Evolutionary conservation across 2,888 invertebrate species (phyloP).

Genomic region (Griposia aprilina): DNA sequence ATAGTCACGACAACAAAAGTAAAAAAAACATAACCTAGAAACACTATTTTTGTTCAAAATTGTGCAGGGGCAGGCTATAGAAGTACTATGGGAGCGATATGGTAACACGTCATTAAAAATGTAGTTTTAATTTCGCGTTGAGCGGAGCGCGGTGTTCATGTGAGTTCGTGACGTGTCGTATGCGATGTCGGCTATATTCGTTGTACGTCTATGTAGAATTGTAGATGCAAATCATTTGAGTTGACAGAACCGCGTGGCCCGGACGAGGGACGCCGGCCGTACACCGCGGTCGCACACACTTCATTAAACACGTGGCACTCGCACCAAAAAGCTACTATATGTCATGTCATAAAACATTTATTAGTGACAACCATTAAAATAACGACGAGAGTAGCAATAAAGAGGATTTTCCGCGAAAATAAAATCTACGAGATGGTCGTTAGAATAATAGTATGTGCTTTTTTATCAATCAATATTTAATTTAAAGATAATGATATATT

Average conservation of each 20-base stretch:
- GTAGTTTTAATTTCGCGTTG: conserved; percentile 84
- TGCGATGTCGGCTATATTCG: conserved; percentile 68
- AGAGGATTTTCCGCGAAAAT: conserved; percentile 10
- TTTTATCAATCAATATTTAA: neutral
- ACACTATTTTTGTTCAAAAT: conserved; percentile 67
- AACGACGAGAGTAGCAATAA: conserved; percentile 3
- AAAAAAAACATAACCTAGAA: conserved; percentile 61
- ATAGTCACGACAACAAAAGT: conserved; percentile 11
- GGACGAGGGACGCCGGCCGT: conserved; percentile 25
- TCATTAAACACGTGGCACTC: conserved; percentile 49
- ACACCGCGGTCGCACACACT: conserved; percentile 43
- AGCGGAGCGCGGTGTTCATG: conserved; percentile 56
- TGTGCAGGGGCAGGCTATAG: conserved; percentile 51
- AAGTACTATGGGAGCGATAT: conserved; percentile 71
- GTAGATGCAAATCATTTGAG: conserved; percentile 78
- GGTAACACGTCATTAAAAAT: conserved; percentile 87
- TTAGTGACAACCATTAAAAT: conserved; percentile 16
- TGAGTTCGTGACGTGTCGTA: conserved; percentile 70
- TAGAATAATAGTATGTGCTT: neutral
- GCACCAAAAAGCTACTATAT: conserved; percentile 39
- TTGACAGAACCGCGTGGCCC: conserved; percentile 40
- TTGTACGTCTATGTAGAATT: conserved; percentile 55
- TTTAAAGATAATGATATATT: conserved; percentile 16
- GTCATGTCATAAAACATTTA: conserved; percentile 49
- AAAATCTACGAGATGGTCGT: neutral